Evolutionary conservation across 2,797 vertebrate genomes (phyloP).

Genomic region (Enteromius viviparus): DNA sequence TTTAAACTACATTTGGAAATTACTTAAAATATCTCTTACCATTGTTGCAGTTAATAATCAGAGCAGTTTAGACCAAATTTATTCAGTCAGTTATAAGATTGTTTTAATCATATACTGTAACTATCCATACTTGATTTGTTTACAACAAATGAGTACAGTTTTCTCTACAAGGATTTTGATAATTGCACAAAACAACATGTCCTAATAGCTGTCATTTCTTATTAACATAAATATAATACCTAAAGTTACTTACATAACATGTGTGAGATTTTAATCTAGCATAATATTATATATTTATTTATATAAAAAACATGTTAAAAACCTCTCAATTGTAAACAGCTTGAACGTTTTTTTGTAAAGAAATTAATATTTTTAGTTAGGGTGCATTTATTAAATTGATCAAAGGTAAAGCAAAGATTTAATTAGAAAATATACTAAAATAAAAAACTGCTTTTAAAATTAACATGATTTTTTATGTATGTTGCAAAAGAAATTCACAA

Average conservation of each 20-base stretch:
- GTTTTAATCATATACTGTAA: background rate
- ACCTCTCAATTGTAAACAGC: background rate
- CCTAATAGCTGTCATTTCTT: background rate
- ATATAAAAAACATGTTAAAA: background rate
- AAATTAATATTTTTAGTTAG: background rate
- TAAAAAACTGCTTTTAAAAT: background rate
- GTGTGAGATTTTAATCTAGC: background rate
- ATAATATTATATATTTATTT: background rate
- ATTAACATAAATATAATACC: background rate
- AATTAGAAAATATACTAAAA: background rate
- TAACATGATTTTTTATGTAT: no score
- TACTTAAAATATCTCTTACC: background rate
- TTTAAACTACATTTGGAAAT: slow-evolving; percentile 27
- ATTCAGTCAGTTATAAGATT: background rate
- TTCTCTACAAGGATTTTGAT: background rate
- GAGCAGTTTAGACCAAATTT: background rate
- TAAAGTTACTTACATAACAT: background rate
- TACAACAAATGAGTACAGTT: background rate
- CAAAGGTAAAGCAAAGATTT: background rate
- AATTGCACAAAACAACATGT: background rate
- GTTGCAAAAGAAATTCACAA: no score
- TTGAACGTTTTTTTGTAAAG: background rate
- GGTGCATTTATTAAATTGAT: background rate
- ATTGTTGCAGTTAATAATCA: background rate
- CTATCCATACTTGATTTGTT: background rate